phyloP scores from a whole-genome alignment of 1,140 invertebrate genomes.

The Thaumatotibia leucotreta region DNA sequence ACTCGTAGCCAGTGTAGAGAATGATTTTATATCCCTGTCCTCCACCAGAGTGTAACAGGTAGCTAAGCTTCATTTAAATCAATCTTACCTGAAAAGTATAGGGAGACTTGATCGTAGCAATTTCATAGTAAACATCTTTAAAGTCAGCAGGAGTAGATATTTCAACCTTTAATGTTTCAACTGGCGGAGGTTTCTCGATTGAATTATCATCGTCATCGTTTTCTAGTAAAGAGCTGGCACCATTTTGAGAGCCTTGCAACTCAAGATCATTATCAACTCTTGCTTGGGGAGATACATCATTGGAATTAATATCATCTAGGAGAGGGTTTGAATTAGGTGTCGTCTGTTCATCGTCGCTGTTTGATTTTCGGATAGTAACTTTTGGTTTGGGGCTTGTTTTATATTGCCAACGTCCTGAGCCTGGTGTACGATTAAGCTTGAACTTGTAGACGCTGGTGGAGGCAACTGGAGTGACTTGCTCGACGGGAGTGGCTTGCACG shows the following conservation, averaged over 20 bases:
- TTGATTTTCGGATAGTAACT: slow-evolving; percentile 86
- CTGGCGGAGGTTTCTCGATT: slow-evolving; percentile 79
- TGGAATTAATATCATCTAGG: slow-evolving; percentile 58
- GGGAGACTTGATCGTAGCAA: slow-evolving; percentile 92
- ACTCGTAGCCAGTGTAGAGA: too few species aligned
- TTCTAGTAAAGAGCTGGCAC: slow-evolving; percentile 77
- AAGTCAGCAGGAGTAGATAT: slow-evolving; percentile 91
- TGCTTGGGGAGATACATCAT: slow-evolving; percentile 60
- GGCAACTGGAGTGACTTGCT: slow-evolving; percentile 57
- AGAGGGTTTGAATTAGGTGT: slow-evolving; percentile 64
- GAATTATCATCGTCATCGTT: slow-evolving; percentile 79
- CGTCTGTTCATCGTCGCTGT: slow-evolving; percentile 77
- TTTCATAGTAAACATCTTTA: slow-evolving; percentile 89
- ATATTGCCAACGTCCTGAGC: slow-evolving; percentile 88
- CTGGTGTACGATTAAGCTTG: slow-evolving; percentile 84
- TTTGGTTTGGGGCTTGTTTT: slow-evolving; percentile 91
- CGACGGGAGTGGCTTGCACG: slow-evolving; percentile 76
- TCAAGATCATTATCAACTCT: slow-evolving; percentile 81
- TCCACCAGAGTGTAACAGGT: too few species aligned
- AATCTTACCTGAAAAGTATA: slow-evolving; percentile 88
- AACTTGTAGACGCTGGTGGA: slow-evolving; percentile 83
- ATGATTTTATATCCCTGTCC: too few species aligned
- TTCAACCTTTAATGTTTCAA: slow-evolving; percentile 89
- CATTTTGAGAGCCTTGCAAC: slow-evolving; percentile 81
- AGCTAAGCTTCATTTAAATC: too few species aligned